phyloP scores from a whole-genome alignment of 2,113 vertebrate genomes.

The Okapia johnstoni region DNA sequence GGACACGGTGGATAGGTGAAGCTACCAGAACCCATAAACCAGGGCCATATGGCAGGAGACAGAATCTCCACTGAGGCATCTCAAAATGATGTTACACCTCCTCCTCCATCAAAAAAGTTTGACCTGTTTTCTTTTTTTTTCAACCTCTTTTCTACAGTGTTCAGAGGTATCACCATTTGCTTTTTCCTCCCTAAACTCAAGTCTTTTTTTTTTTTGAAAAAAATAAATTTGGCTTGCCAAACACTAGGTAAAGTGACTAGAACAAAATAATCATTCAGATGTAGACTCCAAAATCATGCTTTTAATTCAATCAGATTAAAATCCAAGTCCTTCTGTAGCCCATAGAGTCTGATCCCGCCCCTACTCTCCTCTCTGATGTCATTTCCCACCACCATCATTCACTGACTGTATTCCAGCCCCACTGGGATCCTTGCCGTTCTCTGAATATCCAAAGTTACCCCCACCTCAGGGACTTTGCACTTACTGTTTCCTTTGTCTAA shows the following conservation, averaged over 20 bases:
- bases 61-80: not conserved
- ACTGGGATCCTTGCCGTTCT: not conserved
- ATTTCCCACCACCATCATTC: not conserved
- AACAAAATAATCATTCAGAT: not conserved
- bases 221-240: not conserved
- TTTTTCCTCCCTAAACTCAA: not conserved
- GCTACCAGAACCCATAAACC: not conserved
- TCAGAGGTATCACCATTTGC: not conserved
- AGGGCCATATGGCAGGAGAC: not conserved
- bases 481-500: not conserved
- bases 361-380: not conserved
- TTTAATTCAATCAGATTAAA: not conserved
- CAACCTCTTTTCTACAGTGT: not conserved
- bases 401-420: not conserved
- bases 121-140: not conserved
- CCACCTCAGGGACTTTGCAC: not conserved
- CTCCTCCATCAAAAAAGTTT: not conserved
- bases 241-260: not conserved
- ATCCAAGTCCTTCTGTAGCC: not conserved
- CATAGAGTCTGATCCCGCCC: accelerated
- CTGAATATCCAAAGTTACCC: not conserved
- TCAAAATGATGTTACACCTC: not conserved
- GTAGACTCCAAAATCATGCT: not conserved
- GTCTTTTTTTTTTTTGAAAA: not conserved
- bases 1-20: not conserved